Percentiles rank a stretch among this genome's conserved stretches.
Conservation (phyloP, 2,888 invertebrate species). For the Lepidonotus clava region DNA sequence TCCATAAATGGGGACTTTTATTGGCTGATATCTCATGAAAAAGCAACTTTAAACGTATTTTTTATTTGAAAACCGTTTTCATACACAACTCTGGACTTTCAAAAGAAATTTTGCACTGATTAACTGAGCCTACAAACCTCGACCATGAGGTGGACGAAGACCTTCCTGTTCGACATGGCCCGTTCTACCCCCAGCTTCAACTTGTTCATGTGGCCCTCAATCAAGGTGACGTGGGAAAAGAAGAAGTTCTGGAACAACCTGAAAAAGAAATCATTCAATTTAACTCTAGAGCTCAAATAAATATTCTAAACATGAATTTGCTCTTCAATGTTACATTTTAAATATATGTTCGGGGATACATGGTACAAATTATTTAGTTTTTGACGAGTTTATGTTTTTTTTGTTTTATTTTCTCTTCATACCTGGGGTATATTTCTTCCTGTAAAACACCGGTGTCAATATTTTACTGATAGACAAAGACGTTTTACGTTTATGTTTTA, state of each 20-base stretch:
- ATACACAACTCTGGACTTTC: neutral
- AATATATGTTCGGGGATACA: no score
- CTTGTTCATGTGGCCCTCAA: constrained; percentile 79
- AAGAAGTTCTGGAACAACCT: constrained; percentile 86
- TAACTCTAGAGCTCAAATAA: no score
- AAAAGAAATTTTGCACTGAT: neutral
- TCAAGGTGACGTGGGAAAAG: constrained; percentile 87
- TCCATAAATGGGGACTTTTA: no score
- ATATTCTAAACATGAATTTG: no score
- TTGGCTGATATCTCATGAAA: neutral
- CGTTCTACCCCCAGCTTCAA: constrained; percentile 85
- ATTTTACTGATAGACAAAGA: neutral
- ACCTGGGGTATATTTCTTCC: neutral
- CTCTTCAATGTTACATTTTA: no score
- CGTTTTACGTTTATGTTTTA: no score
- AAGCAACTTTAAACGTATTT: neutral
- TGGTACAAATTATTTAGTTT: neutral
- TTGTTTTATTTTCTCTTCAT: neutral
- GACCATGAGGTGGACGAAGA: constrained; percentile 82
- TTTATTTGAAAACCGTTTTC: neutral
- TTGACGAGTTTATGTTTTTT: neutral
- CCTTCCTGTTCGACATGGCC: constrained; percentile 83
- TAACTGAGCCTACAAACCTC: constrained; percentile 67
- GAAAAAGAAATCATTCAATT: constrained; percentile 8
- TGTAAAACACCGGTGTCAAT: neutral